Evolutionary conservation across 2,797 vertebrate genomes (phyloP).

Genomic region (Rhyacichthys aspro): DNA sequence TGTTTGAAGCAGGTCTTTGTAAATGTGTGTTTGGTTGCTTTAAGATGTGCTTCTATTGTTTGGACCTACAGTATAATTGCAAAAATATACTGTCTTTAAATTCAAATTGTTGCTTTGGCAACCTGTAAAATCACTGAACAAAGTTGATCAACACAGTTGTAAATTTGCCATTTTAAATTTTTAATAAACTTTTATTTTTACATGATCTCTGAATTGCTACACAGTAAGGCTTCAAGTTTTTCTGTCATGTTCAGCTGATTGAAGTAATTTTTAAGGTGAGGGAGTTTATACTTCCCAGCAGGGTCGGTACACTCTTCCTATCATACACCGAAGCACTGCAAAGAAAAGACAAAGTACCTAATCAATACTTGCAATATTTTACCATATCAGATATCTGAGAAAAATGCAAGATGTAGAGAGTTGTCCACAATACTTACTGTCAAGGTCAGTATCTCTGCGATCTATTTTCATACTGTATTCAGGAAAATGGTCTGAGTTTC

Average conservation of each 20-base stretch:
- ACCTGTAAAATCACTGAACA: conserved; percentile 10
- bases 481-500: conserved; percentile 50
- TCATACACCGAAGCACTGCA: conserved; percentile 93
- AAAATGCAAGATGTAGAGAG: neutral
- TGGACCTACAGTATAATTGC: too few species aligned
- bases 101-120: conserved; percentile 7
- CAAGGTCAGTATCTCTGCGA: conserved; percentile 85
- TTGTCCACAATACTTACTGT: conserved; percentile 80
- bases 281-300: conserved; percentile 86
- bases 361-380: conserved; percentile 8
- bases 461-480: conserved; percentile 78
- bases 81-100: neutral
- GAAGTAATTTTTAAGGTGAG: too few species aligned
- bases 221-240: conserved; percentile 23
- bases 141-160: conserved; percentile 18
- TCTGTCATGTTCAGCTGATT: neutral
- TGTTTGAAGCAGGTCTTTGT: too few species aligned
- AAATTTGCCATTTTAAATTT: conserved; percentile 48
- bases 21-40: too few species aligned
- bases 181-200: conserved; percentile 75
- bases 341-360: conserved; percentile 10
- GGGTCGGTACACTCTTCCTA: conserved; percentile 94
- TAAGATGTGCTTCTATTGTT: too few species aligned
- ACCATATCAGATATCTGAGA: neutral
- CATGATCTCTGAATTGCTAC: conserved; percentile 30